Evolutionary conservation across 2,888 invertebrate genomes (phyloP), one percentile per base, ranked within the genome.

Genomic region (Yponomeuta malinellus): DNA sequence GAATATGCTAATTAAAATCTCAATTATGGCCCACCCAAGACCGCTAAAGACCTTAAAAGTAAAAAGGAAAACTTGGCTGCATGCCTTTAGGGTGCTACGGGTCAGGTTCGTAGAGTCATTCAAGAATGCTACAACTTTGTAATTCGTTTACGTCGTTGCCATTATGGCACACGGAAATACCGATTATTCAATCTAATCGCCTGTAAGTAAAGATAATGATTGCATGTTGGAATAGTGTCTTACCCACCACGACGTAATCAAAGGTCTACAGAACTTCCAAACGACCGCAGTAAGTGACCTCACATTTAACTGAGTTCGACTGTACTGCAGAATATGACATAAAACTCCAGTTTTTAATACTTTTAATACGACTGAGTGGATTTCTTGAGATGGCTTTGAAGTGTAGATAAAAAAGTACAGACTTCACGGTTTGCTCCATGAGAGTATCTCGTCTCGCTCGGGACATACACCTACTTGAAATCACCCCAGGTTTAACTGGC

Each of bases 391-490:
- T 31, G 63, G 29, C 69, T 63, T 37, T 37, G 43, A 52, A 33
- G 52, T 43, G 43, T 37, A 70, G 31, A 70, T 63, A 70, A 70
- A 70, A 70, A 70, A 3, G 70, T 63, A 37, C 70, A 70, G 63
- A 70, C 29, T 70, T 70, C 63, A 70, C 63, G 70, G 70, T 70
- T 70, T 33, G 5, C 8, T 48, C 65, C 70, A 66, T 5, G 63
- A 15, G 77, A 76, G 78, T 76, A 82, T 82, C 82, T 80, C 79
- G 76, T 81, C 52, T 15, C 52, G 52, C 52, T 59, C 52, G 52
- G 52, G 12, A 15, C 52, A 12, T 15, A 59, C 23, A 23, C 23
- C 23, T 59, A 15, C 52, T 59, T 15, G 52, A 59, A 59, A 59
- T 59, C 52, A 59, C 12, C 52, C 12, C 15, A 59, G 52, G 15